These are phyloP conservation scores for Phocoena sinus DNA, from an alignment of 2,113 vertebrate species.

Conservation along the genomic window DNA sequence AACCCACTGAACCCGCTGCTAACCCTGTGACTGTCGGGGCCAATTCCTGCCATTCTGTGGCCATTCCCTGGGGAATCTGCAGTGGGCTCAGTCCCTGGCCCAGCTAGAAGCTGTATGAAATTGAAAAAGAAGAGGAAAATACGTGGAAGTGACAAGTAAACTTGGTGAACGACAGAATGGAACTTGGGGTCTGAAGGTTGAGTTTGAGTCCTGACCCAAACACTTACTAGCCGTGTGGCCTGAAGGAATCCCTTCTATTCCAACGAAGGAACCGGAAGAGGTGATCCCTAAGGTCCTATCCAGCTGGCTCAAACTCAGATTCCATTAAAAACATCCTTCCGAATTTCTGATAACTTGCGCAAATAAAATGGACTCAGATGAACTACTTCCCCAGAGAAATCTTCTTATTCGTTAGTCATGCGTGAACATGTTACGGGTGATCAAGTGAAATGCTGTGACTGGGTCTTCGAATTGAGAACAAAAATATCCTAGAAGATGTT, in stretches of 20 bases:
- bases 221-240: neutral
- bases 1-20: neutral
- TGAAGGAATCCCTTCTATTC: neutral
- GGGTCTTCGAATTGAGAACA: neutral
- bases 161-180: rapidly evolving
- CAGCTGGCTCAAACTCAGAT: neutral
- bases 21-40: neutral
- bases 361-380: neutral
- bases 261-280: neutral
- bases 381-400: neutral
- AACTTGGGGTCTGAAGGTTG: neutral
- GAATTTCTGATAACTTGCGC: neutral
- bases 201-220: neutral
- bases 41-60: neutral
- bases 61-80: neutral
- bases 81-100: neutral
- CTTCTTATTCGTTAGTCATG: neutral
- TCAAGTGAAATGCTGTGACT: neutral
- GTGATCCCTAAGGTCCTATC: neutral
- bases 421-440: neutral
- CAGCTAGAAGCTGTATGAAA: neutral
- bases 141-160: neutral
- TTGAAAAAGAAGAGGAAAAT: neutral
- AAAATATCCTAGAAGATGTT: neutral
- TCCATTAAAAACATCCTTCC: neutral